A percentile compares a stretch with the other conserved stretches of the same genome.
These are phyloP conservation scores for Porites australiensis DNA, from an alignment of 64 coral and sea anemone genomes.

Conservation along the genomic window DNA sequence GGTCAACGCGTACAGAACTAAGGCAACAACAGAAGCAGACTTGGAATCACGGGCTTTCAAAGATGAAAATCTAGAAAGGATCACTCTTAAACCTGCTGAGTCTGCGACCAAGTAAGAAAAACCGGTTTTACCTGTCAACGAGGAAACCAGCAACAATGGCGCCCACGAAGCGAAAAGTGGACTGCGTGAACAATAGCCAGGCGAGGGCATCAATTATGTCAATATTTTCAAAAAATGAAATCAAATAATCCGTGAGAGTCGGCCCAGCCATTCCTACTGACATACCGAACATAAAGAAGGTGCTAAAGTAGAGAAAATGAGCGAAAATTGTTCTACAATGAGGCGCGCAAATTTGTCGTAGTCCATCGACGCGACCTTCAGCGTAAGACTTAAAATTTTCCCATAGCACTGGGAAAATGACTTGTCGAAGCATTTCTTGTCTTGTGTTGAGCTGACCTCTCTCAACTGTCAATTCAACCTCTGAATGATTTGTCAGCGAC, in stretches of 20 bases:
- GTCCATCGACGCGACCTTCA: not conserved
- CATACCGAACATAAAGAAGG: slow-evolving; percentile 95
- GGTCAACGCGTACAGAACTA: no score
- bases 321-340: slow-evolving; percentile 32
- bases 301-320: slow-evolving; percentile 81
- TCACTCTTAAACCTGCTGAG: not conserved
- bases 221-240: slow-evolving; percentile 75
- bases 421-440: slow-evolving; percentile 69
- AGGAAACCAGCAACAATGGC: slow-evolving; percentile 83
- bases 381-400: slow-evolving; percentile 32
- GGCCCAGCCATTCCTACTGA: slow-evolving; percentile 88
- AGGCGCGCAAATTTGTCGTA: not conserved
- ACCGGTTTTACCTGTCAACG: slow-evolving; percentile 76
- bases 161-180: slow-evolving; percentile 79
- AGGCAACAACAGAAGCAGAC: no score
- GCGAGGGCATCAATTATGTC: slow-evolving; percentile 76
- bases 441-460: not conserved
- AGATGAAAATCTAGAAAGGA: not conserved
- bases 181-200: slow-evolving; percentile 89
- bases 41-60: no score
- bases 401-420: slow-evolving; percentile 75
- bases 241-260: slow-evolving; percentile 81
- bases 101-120: not conserved
- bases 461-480: no score
- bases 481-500: no score